Evolutionary conservation across 53 echinoderm and acorn worm species (phyloP).

Genomic region (Antedon mediterranea): DNA sequence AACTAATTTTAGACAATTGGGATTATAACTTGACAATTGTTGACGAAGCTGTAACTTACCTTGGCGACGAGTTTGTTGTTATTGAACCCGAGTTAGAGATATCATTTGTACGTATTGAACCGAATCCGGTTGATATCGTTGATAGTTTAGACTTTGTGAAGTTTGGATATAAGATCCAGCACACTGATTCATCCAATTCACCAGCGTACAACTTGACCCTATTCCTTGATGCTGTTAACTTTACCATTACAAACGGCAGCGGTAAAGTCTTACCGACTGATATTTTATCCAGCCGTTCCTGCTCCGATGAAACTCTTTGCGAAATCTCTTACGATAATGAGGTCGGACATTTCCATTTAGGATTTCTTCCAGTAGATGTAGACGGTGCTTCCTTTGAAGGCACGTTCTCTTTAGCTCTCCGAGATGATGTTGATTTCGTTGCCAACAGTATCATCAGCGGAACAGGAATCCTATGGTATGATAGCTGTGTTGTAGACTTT

Average conservation of each 20-base stretch:
- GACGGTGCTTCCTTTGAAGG: conserved; percentile 30
- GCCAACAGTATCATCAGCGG: conserved; percentile 50
- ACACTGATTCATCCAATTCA: conserved; percentile 32
- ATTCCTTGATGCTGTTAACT: conserved; percentile 48
- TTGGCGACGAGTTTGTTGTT: conserved; percentile 27
- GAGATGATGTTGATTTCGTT: conserved; percentile 53
- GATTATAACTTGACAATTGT: conserved; percentile 45
- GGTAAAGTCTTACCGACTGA: conserved; percentile 14
- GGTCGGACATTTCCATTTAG: conserved; percentile 38
- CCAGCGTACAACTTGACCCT: conserved; percentile 47
- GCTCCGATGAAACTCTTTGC: conserved; percentile 15
- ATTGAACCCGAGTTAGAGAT: conserved; percentile 50
- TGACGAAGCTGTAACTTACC: conserved; percentile 32
- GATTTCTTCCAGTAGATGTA: conserved; percentile 38
- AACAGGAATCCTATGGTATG: conserved; percentile 26
- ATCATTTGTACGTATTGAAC: conserved; percentile 25
- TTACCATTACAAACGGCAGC: conserved; percentile 25
- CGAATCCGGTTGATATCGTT: conserved; percentile 32
- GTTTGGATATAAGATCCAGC: conserved; percentile 42
- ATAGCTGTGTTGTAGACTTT: conserved; percentile 56
- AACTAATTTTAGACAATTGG: conserved; percentile 49
- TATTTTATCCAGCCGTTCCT: not conserved
- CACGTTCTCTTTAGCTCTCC: conserved; percentile 41
- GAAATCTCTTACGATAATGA: conserved; percentile 23
- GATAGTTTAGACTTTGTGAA: conserved; percentile 42